phyloP scores from a whole-genome alignment of 2,888 invertebrate species.

The Nemapogon koenigi region DNA sequence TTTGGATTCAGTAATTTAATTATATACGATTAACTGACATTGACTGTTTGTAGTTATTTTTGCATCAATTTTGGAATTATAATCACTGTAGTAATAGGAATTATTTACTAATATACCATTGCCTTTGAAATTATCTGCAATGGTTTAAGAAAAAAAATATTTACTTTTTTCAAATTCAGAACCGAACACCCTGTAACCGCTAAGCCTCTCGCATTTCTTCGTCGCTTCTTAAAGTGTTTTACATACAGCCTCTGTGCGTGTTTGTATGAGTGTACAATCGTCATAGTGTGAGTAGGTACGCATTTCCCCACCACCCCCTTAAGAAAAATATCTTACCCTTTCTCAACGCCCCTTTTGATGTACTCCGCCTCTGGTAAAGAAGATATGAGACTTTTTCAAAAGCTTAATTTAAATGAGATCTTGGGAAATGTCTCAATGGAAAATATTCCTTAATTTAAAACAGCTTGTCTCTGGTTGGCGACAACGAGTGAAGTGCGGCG shows the following conservation, averaged over 20 bases:
- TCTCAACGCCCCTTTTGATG: conserved; percentile 46
- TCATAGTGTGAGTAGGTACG: conserved; percentile 58
- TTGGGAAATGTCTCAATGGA: conserved; percentile 50
- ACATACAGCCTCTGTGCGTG: conserved; percentile 40
- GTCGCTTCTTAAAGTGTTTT: conserved; percentile 65
- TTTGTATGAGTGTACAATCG: conserved; percentile 60
- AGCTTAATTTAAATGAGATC: conserved; percentile 63
- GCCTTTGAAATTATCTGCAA: not conserved
- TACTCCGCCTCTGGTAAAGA: conserved; percentile 57
- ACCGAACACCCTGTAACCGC: conserved; percentile 38
- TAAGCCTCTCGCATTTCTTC: conserved; percentile 66
- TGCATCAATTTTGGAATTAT: no score
- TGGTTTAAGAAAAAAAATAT: not conserved
- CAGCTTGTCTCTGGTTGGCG: conserved; percentile 41
- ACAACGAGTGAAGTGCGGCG: conserved; percentile 26
- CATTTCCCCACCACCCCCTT: conserved; percentile 33
- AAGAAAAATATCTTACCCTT: conserved; percentile 39
- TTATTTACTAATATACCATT: not conserved
- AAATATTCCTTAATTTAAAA: conserved; percentile 60
- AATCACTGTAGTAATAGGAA: not conserved
- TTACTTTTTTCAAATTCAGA: not conserved
- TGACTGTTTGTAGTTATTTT: no score
- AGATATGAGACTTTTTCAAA: conserved; percentile 65
- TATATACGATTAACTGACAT: no score
- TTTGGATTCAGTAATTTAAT: no score